Evolutionary conservation across 1,140 invertebrate species (phyloP).

Genomic region (Idris sp.): DNA sequence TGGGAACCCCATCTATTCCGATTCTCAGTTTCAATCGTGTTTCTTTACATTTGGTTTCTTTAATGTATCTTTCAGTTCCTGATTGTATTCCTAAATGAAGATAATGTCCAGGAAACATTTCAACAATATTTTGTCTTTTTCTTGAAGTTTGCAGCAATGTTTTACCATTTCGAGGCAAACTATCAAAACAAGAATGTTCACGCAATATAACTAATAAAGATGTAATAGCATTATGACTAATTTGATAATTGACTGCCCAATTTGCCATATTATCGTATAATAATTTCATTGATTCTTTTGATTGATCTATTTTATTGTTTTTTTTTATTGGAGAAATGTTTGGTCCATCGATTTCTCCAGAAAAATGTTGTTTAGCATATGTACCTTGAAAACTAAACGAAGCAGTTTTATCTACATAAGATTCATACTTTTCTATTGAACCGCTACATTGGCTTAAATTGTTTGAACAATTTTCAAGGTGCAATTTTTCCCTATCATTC

Average conservation of each 20-base stretch:
- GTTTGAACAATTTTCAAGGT: no score
- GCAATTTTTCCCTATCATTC: no score
- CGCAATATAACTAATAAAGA: background rate
- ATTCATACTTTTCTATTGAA: no score
- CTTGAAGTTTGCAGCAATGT: conserved; percentile 4
- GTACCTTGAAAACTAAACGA: no score
- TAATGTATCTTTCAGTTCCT: conserved; percentile 1
- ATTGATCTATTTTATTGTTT: no score
- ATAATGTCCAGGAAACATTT: conserved; percentile 24
- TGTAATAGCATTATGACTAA: background rate
- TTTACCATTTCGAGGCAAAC: conserved; percentile 5
- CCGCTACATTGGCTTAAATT: no score
- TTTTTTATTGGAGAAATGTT: background rate
- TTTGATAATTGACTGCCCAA: background rate
- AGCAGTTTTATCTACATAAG: no score
- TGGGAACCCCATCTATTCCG: conserved; percentile 16
- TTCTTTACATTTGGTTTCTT: background rate
- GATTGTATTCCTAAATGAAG: conserved; percentile 6
- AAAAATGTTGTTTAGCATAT: no score
- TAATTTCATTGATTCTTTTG: background rate
- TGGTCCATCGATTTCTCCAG: no score
- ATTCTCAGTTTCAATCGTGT: conserved; percentile 7
- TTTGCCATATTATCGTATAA: background rate
- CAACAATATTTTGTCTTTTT: background rate
- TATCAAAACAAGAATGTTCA: conserved; percentile 2